phyloP scores from a whole-genome alignment of 1,140 invertebrate species.

The Chrysoperla carnea region DNA sequence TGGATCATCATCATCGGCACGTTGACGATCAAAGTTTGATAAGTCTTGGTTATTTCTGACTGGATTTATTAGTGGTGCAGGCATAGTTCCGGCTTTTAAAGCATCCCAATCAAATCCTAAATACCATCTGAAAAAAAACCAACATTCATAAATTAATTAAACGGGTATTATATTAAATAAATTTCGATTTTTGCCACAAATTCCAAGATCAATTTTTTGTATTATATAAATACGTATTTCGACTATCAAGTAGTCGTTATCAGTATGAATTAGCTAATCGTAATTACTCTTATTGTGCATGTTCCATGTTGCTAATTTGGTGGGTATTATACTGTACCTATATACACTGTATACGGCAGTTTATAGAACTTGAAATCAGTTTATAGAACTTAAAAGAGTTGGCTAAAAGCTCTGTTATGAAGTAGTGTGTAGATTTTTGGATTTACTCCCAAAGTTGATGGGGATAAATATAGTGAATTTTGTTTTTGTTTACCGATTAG shows the following conservation, averaged over 20 bases:
- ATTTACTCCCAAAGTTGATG: too few species aligned
- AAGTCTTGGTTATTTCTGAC: constrained; percentile 42
- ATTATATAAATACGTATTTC: too few species aligned
- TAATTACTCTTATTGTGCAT: constrained; percentile 1
- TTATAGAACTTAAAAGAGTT: constrained; percentile 4
- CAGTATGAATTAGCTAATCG: too few species aligned
- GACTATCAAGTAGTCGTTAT: too few species aligned
- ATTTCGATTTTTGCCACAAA: too few species aligned
- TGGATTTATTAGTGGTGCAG: constrained; percentile 62
- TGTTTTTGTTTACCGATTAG: too few species aligned
- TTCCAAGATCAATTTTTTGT: too few species aligned
- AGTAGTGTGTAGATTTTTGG: constrained; percentile 5
- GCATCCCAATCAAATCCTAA: constrained; percentile 86
- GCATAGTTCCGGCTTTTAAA: constrained; percentile 46
- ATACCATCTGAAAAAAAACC: constrained; percentile 55
- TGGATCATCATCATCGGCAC: constrained; percentile 37
- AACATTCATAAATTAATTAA: constrained; percentile 2
- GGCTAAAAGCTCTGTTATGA: constrained; percentile 1
- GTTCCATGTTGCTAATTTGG: background rate
- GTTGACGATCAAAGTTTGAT: constrained; percentile 48
- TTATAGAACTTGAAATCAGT: background rate
- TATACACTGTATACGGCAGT: too few species aligned
- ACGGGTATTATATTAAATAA: constrained; percentile 4
- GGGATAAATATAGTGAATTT: too few species aligned
- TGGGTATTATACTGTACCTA: too few species aligned